A percentile compares a stretch with the other conserved stretches of the same genome.
These are phyloP conservation scores for Crossaster papposus DNA, from an alignment of 53 echinoderm and acorn worm species.

Conservation along the genomic window DNA sequence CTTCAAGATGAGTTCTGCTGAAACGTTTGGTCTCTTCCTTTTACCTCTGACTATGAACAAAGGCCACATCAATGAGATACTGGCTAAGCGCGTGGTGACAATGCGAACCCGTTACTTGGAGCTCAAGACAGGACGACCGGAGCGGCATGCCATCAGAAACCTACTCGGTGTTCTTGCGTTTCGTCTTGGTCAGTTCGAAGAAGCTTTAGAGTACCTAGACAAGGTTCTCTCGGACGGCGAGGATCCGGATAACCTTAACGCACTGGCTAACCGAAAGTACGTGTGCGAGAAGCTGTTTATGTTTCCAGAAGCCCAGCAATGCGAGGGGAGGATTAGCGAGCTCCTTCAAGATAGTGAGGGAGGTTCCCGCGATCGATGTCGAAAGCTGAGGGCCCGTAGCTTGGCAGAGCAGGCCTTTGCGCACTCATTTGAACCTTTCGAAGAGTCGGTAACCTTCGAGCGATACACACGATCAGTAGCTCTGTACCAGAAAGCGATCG, in stretches of 20 bases:
- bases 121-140: background rate
- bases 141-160: background rate
- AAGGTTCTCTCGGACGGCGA: conserved; percentile 7
- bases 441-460: background rate
- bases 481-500: conserved; percentile 7
- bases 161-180: background rate
- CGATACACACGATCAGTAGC: background rate
- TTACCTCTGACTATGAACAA: too few species aligned
- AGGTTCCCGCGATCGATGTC: too few species aligned
- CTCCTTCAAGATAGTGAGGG: background rate
- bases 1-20: too few species aligned
- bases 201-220: conserved; percentile 30
- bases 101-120: too few species aligned
- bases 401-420: background rate
- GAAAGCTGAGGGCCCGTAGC: background rate
- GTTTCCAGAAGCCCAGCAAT: conserved; percentile 13
- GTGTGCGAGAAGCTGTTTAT: conserved; percentile 23
- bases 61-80: background rate
- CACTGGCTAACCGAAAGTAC: conserved; percentile 42
- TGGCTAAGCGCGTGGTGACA: background rate
- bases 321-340: background rate
- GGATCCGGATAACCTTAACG: conserved; percentile 55
- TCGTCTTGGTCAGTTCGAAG: background rate
- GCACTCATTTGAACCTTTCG: background rate
- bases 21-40: too few species aligned